phyloP scores from a whole-genome alignment of 2,113 vertebrate genomes.

The Cathartes aura region DNA sequence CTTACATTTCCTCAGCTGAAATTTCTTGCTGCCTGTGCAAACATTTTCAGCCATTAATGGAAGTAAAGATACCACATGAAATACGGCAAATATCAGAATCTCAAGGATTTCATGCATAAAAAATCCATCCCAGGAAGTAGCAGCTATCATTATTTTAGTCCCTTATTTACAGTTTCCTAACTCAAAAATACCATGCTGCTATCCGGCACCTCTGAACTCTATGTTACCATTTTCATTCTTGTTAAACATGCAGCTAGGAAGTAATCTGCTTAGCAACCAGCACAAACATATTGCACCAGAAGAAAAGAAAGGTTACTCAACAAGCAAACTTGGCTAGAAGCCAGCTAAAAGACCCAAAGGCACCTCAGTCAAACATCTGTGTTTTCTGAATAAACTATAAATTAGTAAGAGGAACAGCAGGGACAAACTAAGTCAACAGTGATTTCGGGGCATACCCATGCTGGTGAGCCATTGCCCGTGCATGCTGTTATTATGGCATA shows the following conservation, averaged over 20 bases:
- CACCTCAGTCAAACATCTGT: neutral
- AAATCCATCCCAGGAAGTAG: neutral
- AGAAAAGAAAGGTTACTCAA: slow-evolving; percentile 24
- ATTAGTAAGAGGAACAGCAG: neutral
- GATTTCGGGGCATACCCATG: neutral
- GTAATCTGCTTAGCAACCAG: slow-evolving; percentile 63
- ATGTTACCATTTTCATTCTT: neutral
- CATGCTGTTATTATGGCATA: neutral
- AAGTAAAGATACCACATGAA: slow-evolving; percentile 63
- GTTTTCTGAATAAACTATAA: slow-evolving; percentile 6
- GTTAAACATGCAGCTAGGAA: slow-evolving; percentile 49
- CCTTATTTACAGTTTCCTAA: neutral
- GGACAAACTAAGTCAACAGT: neutral
- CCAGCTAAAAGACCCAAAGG: neutral
- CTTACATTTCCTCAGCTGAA: slow-evolving; percentile 70
- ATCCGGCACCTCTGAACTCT: neutral
- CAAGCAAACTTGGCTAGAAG: neutral
- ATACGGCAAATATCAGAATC: slow-evolving; percentile 62
- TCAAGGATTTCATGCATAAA: slow-evolving; percentile 18
- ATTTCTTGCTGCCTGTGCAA: slow-evolving; percentile 24
- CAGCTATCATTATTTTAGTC: slow-evolving; percentile 32
- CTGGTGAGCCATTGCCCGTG: neutral
- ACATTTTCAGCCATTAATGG: slow-evolving; percentile 64
- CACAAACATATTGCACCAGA: slow-evolving; percentile 50
- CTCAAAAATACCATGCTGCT: neutral